Evolutionary conservation across 2,888 invertebrate genomes (phyloP), one percentile per base, ranked within the genome.

Genomic region (Ectobius pallidus): DNA sequence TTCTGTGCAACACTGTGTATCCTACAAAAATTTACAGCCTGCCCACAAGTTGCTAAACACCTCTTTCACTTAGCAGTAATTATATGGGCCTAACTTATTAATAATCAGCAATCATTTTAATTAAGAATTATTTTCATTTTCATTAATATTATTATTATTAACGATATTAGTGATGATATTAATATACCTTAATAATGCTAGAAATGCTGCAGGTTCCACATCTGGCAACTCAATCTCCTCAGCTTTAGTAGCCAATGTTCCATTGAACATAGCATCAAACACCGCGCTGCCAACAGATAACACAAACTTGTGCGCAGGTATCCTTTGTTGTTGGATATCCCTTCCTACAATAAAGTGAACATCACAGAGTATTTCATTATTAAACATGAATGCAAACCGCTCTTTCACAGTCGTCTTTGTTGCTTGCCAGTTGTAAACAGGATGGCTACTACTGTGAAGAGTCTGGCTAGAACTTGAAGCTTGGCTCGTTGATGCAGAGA

Each of bases 231-330:
- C 92, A 68, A 94, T 90, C 78, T 93, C 91, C 72, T 89, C 87
- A 65, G 89, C 88, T 73, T 87, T 86, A 0, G 90, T 89, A 0
- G 91, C 90, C 78, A 92, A 82, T 0, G 90, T 90, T 34, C 94
- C 92, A 80, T 93, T 92, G 79, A 95, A 94, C 91, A 94, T 92
- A 7, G 92, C 93, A 82, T 94, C 93, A 81, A 95, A 95, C 1
- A 95, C 94, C 0, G 92, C 92, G 79, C 93, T 93, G 1, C 94
- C 93, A 9, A 92, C 91, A 0, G 92, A 92, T 42, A 95, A 82
- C 0, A 95, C 91, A 79, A 94, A 91, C 81, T 89, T 92, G 78
- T 93, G 93, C 0, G 94, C 94, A 0, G 93, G 92, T 75, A 94
- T 91, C 16, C 90, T 85, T 80, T 90, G 89, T 75, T 88, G 87